Base-by-base conservation (phyloP, 2,797 vertebrate species). In the Allobates femoralis region DNA sequence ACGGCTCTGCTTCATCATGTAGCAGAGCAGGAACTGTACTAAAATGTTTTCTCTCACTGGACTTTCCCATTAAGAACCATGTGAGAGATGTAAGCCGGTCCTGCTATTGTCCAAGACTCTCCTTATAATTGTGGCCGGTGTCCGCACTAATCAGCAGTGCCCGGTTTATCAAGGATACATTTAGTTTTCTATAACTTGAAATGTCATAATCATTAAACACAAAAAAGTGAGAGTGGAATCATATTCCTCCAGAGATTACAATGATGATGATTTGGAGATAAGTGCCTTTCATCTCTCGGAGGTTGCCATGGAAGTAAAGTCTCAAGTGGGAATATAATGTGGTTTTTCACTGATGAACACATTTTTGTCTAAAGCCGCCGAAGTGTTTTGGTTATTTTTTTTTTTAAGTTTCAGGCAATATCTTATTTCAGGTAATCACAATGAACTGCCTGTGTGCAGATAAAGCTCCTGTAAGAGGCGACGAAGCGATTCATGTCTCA, bases 261-360 rank as follows among this genome's bases (percentile, higher is more conserved):
- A 56, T 77, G 71, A 85, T 76, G 83, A 88, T 88, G 62, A 84
- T 88, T 85, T 81, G 76, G 50, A 81, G 77, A 88, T 88, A 88
- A 88, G 78, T 88, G 87, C 83, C 53, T 88, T 88, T 85, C 81
- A 88, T 77, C 83, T 77, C 55, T 81, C 15, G 34, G 30, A 58
- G 67, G 87, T 88, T 88, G 87, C 87, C 66, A 88, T 88, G 83
- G 87, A 74, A 81, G 50, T 81, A 41, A 11, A 85, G 77, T 85
- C 83, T 88, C 87, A 81, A 88, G 82, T 84, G 82, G 78, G 69
- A 76, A 81, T 85, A 85, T 85, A 88, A 85, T 88, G 78, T 80
- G 56, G 79, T 84, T 81, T 80, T 64, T 58, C 19, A 56, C 46
- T 86, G 85, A 83, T 87, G 80, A 83, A 82, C 51, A 58, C 62